These are phyloP conservation scores for Corythornis madagascariensis DNA, from an alignment of 2,113 vertebrate species.

Conservation along the genomic window DNA sequence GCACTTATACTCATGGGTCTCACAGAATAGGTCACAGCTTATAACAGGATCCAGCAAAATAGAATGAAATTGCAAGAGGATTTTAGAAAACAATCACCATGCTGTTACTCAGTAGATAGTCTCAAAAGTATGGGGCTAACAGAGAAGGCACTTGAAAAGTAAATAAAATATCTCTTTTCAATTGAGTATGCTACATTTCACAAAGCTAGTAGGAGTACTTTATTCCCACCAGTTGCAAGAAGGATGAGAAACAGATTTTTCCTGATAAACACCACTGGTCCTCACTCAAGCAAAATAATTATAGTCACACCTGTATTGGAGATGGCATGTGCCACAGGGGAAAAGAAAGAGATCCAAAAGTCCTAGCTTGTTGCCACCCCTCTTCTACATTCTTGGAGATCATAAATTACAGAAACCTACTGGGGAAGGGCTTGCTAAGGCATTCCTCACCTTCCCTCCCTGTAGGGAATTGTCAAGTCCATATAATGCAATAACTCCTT, in stretches of 20 bases:
- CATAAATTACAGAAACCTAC: not conserved
- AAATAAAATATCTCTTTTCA: not conserved
- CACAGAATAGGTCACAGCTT: not conserved
- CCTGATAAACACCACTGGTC: not conserved
- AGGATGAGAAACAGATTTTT: not conserved
- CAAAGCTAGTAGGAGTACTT: not conserved
- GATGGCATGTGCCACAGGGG: not conserved
- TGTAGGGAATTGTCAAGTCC: not conserved
- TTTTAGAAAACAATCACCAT: not conserved
- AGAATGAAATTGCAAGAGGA: not conserved
- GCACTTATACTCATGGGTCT: not conserved
- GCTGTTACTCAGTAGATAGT: not conserved
- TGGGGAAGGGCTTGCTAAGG: not conserved
- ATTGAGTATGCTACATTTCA: not conserved
- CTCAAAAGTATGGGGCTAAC: not conserved
- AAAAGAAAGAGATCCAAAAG: not conserved
- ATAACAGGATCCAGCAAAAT: not conserved
- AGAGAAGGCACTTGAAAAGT: not conserved
- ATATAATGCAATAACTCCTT: not conserved
- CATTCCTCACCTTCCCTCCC: not conserved
- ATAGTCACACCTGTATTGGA: not conserved
- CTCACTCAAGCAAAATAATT: not conserved
- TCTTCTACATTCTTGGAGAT: not conserved
- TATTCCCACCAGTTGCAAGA: not conserved
- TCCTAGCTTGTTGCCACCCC: not conserved